Base-by-base conservation (phyloP, 2,888 invertebrate species). In the Drosophila algonquin region DNA sequence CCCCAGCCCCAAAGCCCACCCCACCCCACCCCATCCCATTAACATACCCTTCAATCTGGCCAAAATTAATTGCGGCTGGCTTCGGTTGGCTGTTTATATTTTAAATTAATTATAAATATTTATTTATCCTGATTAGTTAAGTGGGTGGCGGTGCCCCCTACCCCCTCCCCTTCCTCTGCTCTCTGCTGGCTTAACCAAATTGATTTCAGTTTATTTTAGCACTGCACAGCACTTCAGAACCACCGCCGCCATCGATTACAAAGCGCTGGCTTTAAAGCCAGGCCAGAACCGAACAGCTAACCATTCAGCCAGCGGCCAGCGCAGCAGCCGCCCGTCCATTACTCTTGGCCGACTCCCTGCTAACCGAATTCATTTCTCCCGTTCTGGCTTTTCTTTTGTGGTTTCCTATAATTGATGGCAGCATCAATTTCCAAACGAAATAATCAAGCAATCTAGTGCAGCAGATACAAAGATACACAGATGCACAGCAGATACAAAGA, bases 91-190 rank as follows among this genome's bases (percentile, higher is more conserved):
- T 86, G 85, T 89, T 86, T 84, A 89, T 86, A 87, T 81, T 86
- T 86, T 85, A 87, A 86, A 86, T 86, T 86, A 86, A 86, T 86
- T 89, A 89, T 86, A 89, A 86, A 86, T 86, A 86, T 86, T 86
- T 86, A 89, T 89, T 87, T 85, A 87, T 86, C 75, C 72, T 84
- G 89, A 89, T 86, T 89, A 86, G 85, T 73, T 83, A 73, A 57
- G 71, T 55, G 69, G 52, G 46, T 53, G 65, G 57, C 7, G 14
- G 21, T 21, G 3, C 21, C 21, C 21, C 1, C 18, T 35, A 5
- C 35, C 27, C 18, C 32, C 44, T 47, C 21, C 21, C 21, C 21
- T 2, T 2, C 21, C 21, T 32, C 35, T 24, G 50, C 64, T 40
- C 40, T 10, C 21, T 32, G 32, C 32, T 10, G 35, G 81, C 79